These are phyloP conservation scores for Champsocephalus esox DNA, from an alignment of 2,797 vertebrate species.

Conservation along the genomic window DNA sequence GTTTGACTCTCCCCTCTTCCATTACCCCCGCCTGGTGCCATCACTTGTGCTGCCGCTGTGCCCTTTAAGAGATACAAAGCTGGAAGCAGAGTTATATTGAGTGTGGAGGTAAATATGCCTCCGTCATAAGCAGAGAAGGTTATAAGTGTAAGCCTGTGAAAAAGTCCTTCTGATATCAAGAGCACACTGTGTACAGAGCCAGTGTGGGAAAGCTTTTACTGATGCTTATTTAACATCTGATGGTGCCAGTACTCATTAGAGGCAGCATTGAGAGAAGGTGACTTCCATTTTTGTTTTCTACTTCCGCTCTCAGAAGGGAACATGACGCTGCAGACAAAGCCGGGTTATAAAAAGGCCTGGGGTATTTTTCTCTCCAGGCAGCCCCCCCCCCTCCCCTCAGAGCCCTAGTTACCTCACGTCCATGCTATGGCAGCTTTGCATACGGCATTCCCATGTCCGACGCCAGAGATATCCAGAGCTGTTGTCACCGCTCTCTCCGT, in stretches of 20 bases:
- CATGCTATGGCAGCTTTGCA: slow-evolving; percentile 64
- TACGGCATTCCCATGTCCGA: slow-evolving; percentile 41
- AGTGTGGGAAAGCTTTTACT: slow-evolving; percentile 39
- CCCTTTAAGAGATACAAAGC: slow-evolving; percentile 41
- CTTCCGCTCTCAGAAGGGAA: slow-evolving; percentile 58
- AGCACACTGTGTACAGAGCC: slow-evolving; percentile 29
- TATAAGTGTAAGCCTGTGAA: background rate
- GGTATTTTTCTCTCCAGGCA: slow-evolving; percentile 43
- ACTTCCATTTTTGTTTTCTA: slow-evolving; percentile 27
- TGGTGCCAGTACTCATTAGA: slow-evolving; percentile 45
- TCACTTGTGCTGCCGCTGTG: slow-evolving; percentile 32
- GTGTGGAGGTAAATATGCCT: slow-evolving; percentile 13
- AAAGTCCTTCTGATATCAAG: slow-evolving; percentile 3
- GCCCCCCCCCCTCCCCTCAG: background rate
- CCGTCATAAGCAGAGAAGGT: background rate
- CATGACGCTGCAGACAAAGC: slow-evolving; percentile 72
- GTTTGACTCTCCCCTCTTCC: slow-evolving; percentile 41
- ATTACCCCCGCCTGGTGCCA: slow-evolving; percentile 24
- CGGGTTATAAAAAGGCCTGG: slow-evolving; percentile 68
- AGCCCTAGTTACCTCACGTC: slow-evolving; percentile 64
- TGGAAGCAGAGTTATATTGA: slow-evolving; percentile 18
- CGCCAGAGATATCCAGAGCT: slow-evolving; percentile 47
- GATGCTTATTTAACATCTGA: slow-evolving; percentile 53
- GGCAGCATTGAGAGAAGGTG: slow-evolving; percentile 17
- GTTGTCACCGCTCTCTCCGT: slow-evolving; percentile 45